Conservation (phyloP, 2,797 vertebrate genomes). For the Anomalospiza imberbis region DNA sequence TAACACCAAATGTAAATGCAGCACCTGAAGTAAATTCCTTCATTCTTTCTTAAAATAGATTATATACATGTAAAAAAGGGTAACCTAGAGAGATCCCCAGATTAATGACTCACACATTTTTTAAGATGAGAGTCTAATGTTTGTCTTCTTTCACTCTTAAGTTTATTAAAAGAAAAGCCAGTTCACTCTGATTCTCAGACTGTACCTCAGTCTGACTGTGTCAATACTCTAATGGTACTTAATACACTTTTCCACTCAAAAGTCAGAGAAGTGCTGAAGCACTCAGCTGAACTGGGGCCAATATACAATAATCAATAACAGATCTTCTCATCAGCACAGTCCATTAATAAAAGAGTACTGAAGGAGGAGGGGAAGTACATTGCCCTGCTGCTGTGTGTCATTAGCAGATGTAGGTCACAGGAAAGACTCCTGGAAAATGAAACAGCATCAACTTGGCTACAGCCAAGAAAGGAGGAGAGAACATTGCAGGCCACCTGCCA, state of each 20-base stretch:
- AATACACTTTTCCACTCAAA: background rate
- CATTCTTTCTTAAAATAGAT: background rate
- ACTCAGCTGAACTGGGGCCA: background rate
- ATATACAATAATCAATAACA: background rate
- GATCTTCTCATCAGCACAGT: background rate
- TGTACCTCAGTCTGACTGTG: background rate
- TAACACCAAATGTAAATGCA: background rate
- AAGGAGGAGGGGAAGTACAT: background rate
- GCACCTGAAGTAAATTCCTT: background rate
- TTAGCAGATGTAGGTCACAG: background rate
- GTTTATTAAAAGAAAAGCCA: background rate
- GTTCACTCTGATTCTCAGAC: background rate
- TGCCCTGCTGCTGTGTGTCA: background rate
- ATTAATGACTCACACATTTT: background rate
- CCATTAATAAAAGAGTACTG: background rate
- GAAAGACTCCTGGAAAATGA: background rate
- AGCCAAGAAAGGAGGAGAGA: background rate
- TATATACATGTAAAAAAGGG: background rate
- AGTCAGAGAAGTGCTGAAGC: background rate
- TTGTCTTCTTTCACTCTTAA: background rate
- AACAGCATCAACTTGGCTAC: background rate
- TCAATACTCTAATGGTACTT: background rate
- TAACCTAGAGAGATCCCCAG: background rate
- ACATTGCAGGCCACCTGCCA: background rate
- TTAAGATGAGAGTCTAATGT: background rate